Evolutionary conservation across 1,140 invertebrate species (phyloP), one percentile per base, ranked within the genome.

Genomic region (Elymnias hypermnestra): DNA sequence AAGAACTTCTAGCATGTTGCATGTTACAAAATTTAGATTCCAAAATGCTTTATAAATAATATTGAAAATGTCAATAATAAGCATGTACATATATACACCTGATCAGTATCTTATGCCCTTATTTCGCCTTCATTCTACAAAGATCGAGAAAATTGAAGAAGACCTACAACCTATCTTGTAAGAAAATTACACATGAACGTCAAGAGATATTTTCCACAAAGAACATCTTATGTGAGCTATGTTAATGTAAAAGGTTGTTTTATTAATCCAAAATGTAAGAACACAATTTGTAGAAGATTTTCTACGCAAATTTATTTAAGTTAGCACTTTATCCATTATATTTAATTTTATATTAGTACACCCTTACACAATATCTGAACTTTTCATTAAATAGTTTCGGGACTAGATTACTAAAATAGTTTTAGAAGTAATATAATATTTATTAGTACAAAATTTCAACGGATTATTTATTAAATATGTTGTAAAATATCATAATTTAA

Each of bases 1-100:
- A 21, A 33, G 12, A 13, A 37, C 36, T 42, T 41, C 53, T 41
- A 58, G 67, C 67, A 70, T 63, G 61, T 35, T 56, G 61, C 56
- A 70, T 64, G 67, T 17, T 38, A 26, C 28, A 17, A 42, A 19
- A 14, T 23, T 28, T 26, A 26, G 5, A 29, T 42, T 1, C 5
- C 38, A 19, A 36, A 18, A 12, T 23, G 13, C 23, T 13, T 39
- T 7, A 3, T 14, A 22, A 39, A 5, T 23, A 14, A 14, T 14
- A n/a, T n/a, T 21, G 19, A 4, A 21, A 6, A 21, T 21, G 3
- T 4, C 19, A 9, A 22, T 33, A 21, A 12, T 18, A 39, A 31
- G 48, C 48, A 51, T 44, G 40, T 5, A 28, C n/a, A n/a, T n/a
- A 9, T 39, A 37, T 18, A 25, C 14, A 26, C 31, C 36, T 39